Evolutionary conservation across 2,888 invertebrate species (phyloP), one percentile per base, ranked within the genome.

Genomic region (Gisinianus flammeolus): DNA sequence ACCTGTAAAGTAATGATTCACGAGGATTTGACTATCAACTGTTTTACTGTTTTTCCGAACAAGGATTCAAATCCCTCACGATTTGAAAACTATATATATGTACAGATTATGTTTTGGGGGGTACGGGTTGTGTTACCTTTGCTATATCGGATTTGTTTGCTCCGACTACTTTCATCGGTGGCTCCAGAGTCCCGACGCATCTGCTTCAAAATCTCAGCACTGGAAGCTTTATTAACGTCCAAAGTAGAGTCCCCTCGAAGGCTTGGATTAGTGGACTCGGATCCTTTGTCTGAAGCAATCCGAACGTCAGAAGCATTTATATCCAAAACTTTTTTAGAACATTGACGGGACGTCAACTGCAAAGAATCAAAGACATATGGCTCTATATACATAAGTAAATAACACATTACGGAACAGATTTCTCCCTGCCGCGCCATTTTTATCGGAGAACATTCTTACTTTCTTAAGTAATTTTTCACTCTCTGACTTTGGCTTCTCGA

Each of bases 181-280:
- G 35, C 69, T 44, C 69, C 69, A 6, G 69, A 69, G 12, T 69
- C 69, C 3, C 69, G 16, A 35, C 69, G 69, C 44, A 69, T 44
- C 19, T 69, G 31, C 24, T 69, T 16, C 44, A 69, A 44, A 24
- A 69, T 44, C 16, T 69, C 69, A 24, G 52, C 52, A 44, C 69
- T 69, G 26, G 35, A 3, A 26, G 28, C 66, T 28, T 30, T 64
- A 19, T 16, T 16, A 64, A 26, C 28, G 3, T 64, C 30, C 28
- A 64, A 28, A 4, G 19, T 56, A 16, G 30, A 64, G 10, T 64
- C 64, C 4, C 26, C 28, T 64, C 28, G 26, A n/a, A 24, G 26
- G 22, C 28, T 28, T 44, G 44, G 2, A 44, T 44, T 26, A 6
- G 26, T 4, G 6, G 26, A 26, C 3, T 26, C 30, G 19, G 64